A percentile compares a stretch with the other conserved stretches of the same genome.
Conservation (phyloP, 1,140 invertebrate genomes). For the Calephelis nemesis region DNA sequence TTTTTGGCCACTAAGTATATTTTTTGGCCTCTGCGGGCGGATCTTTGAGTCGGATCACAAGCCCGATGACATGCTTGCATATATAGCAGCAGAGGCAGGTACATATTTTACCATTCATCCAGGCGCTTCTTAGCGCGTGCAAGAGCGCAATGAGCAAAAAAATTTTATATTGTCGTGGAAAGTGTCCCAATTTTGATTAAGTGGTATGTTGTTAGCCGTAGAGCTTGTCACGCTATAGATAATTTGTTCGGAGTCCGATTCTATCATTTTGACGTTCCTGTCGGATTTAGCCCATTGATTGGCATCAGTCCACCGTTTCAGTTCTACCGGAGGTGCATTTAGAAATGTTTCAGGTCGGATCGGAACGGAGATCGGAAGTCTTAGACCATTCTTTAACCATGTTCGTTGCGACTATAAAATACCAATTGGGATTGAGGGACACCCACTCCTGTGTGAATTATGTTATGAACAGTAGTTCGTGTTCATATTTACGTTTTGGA, state of each 20-base stretch:
- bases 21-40: conserved; percentile 4
- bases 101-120: conserved; percentile 9
- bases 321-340: not conserved
- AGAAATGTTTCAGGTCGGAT: not conserved
- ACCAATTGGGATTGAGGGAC: not conserved
- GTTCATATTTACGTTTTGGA: conserved; percentile 3
- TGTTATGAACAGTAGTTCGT: conserved; percentile 1
- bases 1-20: conserved; percentile 13
- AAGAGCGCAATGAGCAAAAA: conserved; percentile 2
- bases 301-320: not conserved
- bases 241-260: not conserved
- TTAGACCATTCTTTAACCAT: conserved; percentile 1
- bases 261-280: conserved; percentile 1
- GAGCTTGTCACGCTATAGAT: too few species aligned
- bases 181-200: conserved; percentile 13
- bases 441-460: not conserved
- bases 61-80: conserved; percentile 16
- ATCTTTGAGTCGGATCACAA: conserved; percentile 13
- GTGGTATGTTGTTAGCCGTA: not conserved
- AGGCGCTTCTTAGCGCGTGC: not conserved
- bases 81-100: conserved; percentile 3
- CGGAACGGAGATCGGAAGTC: not conserved
- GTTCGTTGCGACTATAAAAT: conserved; percentile 8
- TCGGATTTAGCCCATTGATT: not conserved
- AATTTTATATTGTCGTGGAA: conserved; percentile 12